These are phyloP conservation scores for Scaptomyza graminum DNA, from an alignment of 1,140 invertebrate species.

Conservation along the genomic window DNA sequence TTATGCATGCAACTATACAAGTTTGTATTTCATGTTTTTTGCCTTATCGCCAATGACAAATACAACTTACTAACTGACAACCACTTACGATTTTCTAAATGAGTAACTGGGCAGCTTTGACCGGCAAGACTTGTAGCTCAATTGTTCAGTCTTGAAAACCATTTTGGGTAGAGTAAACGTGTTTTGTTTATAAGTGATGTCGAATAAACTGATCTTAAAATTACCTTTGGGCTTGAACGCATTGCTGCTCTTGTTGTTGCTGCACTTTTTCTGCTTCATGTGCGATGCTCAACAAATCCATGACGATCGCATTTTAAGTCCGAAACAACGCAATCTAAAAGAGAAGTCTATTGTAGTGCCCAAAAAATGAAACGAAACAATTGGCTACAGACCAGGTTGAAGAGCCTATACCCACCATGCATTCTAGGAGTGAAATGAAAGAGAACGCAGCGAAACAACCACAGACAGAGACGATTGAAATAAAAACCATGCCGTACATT, in stretches of 20 bases:
- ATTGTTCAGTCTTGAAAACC: conserved; percentile 20
- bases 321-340: not conserved
- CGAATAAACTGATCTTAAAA: conserved; percentile 23
- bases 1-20: conserved; percentile 42
- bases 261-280: conserved; percentile 28
- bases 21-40: conserved; percentile 27
- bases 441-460: not conserved
- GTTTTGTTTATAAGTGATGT: conserved; percentile 27
- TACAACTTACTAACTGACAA: conserved; percentile 11
- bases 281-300: conserved; percentile 5
- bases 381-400: conserved; percentile 9
- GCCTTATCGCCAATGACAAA: conserved; percentile 13
- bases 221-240: conserved; percentile 18
- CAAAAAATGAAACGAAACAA: not conserved
- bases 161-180: conserved; percentile 31
- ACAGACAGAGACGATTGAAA: not conserved
- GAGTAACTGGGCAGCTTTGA: conserved; percentile 6
- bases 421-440: too few relatives aligned
- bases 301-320: conserved; percentile 26
- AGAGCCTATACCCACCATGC: not conserved
- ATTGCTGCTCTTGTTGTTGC: conserved; percentile 16
- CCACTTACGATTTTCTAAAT: not conserved
- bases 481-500: not conserved
- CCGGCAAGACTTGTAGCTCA: not conserved
- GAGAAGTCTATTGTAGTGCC: not conserved